A percentile compares a stretch with the other conserved stretches of the same genome.
Evolutionary conservation across 2,113 vertebrate genomes (phyloP).

Genomic region (Sebastes schlegelii): DNA sequence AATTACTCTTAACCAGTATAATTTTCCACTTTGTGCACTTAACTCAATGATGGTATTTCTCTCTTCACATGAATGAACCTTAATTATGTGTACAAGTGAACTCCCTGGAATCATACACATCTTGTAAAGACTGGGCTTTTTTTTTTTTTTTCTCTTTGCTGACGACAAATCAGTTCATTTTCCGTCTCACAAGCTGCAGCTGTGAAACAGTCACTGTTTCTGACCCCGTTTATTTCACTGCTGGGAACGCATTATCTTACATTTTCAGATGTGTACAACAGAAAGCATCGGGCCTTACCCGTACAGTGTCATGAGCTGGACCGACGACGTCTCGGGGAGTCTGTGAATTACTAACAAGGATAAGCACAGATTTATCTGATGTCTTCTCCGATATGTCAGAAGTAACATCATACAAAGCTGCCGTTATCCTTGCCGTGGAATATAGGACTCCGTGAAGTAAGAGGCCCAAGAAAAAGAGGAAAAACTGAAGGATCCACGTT

Average conservation of each 20-base stretch:
- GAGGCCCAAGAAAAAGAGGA: background rate
- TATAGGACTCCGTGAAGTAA: slow-evolving; percentile 30
- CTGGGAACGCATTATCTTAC: background rate
- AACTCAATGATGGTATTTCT: background rate
- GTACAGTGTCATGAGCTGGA: background rate
- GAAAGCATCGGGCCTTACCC: slow-evolving; percentile 7
- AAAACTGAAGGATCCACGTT: slow-evolving; percentile 12
- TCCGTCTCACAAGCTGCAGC: slow-evolving; percentile 37
- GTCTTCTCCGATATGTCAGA: slow-evolving; percentile 86
- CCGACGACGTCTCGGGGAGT: slow-evolving; percentile 22
- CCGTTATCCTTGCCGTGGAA: slow-evolving; percentile 81
- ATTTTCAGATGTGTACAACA: background rate
- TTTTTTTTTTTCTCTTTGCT: background rate
- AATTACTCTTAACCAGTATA: background rate
- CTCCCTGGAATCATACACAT: slow-evolving; percentile 7
- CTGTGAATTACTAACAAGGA: slow-evolving; percentile 82
- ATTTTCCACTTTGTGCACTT: slow-evolving; percentile 35
- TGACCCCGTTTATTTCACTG: background rate
- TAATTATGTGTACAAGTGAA: slow-evolving; percentile 29
- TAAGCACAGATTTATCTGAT: slow-evolving; percentile 91
- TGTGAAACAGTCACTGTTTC: background rate
- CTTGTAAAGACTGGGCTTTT: background rate
- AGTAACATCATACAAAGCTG: slow-evolving; percentile 91
- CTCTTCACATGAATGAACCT: slow-evolving; percentile 17
- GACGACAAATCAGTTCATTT: slow-evolving; percentile 31